phyloP scores from a whole-genome alignment of 2,113 vertebrate species.

The Oreochromis aureus region DNA sequence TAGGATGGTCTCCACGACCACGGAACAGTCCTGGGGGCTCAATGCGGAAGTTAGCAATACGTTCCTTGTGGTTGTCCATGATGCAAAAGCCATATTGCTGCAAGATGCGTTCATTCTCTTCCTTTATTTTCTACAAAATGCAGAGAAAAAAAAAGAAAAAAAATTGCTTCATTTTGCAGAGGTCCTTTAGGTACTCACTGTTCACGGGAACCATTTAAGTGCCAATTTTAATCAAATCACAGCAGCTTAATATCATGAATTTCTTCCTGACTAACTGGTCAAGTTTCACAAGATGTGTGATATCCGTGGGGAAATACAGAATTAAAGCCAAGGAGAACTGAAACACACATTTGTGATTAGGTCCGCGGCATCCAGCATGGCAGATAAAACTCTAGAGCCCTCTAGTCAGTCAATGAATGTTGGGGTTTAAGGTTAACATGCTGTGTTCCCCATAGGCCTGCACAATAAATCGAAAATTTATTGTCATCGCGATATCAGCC shows the following conservation, averaged over 20 bases:
- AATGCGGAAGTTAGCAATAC: constrained; percentile 96
- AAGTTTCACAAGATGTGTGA: background rate
- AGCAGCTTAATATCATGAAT: background rate
- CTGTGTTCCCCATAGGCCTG: background rate
- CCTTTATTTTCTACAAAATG: constrained; percentile 86
- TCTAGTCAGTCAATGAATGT: background rate
- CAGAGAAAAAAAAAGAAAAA: background rate
- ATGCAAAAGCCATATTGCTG: constrained; percentile 93
- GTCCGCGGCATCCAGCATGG: background rate
- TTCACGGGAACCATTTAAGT: background rate
- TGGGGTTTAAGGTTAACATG: background rate
- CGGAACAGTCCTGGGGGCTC: constrained; percentile 95
- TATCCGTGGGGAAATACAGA: background rate
- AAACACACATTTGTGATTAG: background rate
- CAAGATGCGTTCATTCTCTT: constrained; percentile 85
- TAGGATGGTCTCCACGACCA: constrained; percentile 95
- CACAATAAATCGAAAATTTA: too few relatives aligned
- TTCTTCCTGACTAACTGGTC: background rate
- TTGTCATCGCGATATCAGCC: too few relatives aligned
- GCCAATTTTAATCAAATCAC: background rate
- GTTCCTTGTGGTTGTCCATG: constrained; percentile 97
- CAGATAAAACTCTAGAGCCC: background rate
- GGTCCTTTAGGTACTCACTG: background rate
- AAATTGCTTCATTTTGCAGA: background rate
- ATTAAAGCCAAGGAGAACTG: background rate